A percentile compares a stretch with the other conserved stretches of the same genome.
Evolutionary conservation across 2,888 invertebrate genomes (phyloP).

Genomic region (Apotomis capreana): DNA sequence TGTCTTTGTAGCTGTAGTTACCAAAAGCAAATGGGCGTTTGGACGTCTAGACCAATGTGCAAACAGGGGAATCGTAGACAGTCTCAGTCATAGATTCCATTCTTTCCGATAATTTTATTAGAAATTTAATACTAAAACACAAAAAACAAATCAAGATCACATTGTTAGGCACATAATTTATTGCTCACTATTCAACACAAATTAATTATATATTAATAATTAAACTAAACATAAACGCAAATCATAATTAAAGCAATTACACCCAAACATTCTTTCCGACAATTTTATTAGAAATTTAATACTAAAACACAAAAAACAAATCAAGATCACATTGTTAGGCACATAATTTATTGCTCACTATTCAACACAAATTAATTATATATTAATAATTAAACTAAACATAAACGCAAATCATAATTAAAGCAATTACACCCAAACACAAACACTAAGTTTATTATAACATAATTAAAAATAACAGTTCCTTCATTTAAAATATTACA

Average conservation of each 20-base stretch:
- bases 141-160: background rate
- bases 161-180: constrained; percentile 12
- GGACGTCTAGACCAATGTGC: too few relatives aligned
- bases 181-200: constrained; percentile 14
- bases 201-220: constrained; percentile 22
- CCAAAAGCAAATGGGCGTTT: too few relatives aligned
- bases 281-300: background rate
- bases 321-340: constrained; percentile 3
- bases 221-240: constrained; percentile 20
- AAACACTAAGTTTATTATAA: constrained; percentile 3
- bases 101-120: too few relatives aligned
- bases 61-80: too few relatives aligned
- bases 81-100: too few relatives aligned
- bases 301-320: background rate
- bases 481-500: background rate
- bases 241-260: constrained; percentile 27
- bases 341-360: constrained; percentile 10
- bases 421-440: constrained; percentile 30
- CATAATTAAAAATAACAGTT: constrained; percentile 28
- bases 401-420: constrained; percentile 23
- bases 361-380: constrained; percentile 18
- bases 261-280: background rate
- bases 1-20: too few relatives aligned
- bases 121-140: background rate
- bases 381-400: background rate